Conservation (phyloP, 1,140 invertebrate species). For the Aplysia californica region DNA sequence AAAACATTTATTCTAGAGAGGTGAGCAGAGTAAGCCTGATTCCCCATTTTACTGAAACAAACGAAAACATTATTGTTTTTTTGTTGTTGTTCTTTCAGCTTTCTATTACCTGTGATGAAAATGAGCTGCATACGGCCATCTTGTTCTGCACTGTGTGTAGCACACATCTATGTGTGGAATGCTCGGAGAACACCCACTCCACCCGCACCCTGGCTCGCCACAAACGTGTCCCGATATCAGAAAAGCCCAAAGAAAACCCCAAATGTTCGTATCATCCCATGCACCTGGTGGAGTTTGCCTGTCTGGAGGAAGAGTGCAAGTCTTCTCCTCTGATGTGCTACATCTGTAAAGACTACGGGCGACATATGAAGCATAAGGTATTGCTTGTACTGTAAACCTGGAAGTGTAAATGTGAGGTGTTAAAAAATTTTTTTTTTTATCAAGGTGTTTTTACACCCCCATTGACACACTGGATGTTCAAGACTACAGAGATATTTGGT, state of each 20-base stretch:
- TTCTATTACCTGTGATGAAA: constrained; percentile 73
- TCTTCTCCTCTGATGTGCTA: constrained; percentile 73
- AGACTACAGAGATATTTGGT: no score
- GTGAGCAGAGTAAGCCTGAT: no score
- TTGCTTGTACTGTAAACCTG: no score
- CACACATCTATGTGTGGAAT: constrained; percentile 73
- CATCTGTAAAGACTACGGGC: constrained; percentile 74
- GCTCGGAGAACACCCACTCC: constrained; percentile 72
- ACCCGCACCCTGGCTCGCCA: constrained; percentile 73
- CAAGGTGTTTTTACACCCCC: no score
- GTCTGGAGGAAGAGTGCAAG: constrained; percentile 73
- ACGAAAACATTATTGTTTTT: no score
- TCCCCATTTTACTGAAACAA: no score
- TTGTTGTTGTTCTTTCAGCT: constrained; percentile 67
- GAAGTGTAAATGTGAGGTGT: no score
- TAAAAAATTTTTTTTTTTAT: no score
- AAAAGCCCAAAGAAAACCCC: constrained; percentile 74
- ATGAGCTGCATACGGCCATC: constrained; percentile 73
- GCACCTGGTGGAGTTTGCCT: constrained; percentile 75
- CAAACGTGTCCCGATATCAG: constrained; percentile 73
- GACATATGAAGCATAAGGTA: constrained; percentile 73
- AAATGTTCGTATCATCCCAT: constrained; percentile 73
- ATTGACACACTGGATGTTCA: no score
- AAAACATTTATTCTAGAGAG: no score
- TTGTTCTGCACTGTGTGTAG: constrained; percentile 74